Conservation (phyloP, 2,888 invertebrate species). For the Epiblema foenella region DNA sequence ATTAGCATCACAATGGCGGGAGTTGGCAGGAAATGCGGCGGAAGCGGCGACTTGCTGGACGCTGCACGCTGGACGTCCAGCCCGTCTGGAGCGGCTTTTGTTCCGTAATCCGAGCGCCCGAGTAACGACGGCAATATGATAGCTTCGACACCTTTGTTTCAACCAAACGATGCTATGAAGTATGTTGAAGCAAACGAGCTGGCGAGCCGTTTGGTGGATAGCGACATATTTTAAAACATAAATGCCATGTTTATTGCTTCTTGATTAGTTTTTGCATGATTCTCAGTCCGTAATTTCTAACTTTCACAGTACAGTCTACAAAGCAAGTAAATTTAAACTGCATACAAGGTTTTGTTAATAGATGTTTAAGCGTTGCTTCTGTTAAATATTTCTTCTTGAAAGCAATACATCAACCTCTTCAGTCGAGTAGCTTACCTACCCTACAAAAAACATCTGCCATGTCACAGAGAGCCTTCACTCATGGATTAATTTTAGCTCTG, state of each 20-base stretch:
- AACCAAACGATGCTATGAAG: background rate
- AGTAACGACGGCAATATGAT: background rate
- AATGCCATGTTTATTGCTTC: background rate
- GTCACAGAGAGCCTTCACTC: background rate
- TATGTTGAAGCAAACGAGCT: background rate
- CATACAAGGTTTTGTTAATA: too few species aligned
- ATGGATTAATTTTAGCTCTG: conserved; percentile 13
- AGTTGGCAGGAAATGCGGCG: conserved; percentile 53
- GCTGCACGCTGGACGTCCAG: conserved; percentile 4
- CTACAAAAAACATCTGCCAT: background rate
- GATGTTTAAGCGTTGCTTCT: background rate
- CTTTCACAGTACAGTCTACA: background rate
- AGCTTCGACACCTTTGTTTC: background rate
- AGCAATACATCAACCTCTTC: conserved; percentile 1
- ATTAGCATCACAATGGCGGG: conserved; percentile 65
- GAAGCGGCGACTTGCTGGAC: conserved; percentile 43
- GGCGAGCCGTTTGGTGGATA: background rate
- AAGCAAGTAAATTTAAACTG: background rate
- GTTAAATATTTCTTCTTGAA: background rate
- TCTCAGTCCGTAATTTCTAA: background rate
- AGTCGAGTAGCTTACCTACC: background rate
- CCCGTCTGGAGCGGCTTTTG: conserved; percentile 17
- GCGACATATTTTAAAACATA: background rate
- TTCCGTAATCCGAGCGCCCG: conserved; percentile 21
- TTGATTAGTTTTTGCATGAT: background rate